These are phyloP conservation scores for Microtus pennsylvanicus DNA, from an alignment of 2,113 vertebrate genomes.

Conservation along the genomic window DNA sequence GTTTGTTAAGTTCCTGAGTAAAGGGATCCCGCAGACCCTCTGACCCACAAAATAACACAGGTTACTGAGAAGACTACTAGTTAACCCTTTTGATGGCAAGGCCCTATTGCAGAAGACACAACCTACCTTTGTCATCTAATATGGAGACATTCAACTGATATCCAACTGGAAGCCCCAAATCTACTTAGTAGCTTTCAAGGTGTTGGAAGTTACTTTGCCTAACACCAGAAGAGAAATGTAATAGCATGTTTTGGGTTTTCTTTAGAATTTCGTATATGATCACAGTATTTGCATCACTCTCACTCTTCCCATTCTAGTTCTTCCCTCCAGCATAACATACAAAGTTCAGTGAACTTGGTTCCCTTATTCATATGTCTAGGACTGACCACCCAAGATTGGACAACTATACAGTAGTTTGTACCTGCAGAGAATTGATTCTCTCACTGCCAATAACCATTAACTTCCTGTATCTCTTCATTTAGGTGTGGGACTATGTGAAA, in stretches of 20 bases:
- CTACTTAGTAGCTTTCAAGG: neutral
- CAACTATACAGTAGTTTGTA: neutral
- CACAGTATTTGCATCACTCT: neutral
- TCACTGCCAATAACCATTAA: neutral
- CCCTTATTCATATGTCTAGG: neutral
- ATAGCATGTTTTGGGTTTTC: neutral
- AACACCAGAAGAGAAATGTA: neutral
- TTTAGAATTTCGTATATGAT: neutral
- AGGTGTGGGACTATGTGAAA: neutral
- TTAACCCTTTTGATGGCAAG: neutral
- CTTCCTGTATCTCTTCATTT: neutral
- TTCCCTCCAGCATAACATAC: neutral
- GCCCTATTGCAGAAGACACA: neutral
- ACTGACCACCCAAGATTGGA: neutral
- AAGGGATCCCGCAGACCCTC: neutral
- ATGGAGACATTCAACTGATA: neutral
- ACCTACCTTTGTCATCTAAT: neutral
- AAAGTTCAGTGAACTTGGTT: neutral
- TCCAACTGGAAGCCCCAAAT: neutral
- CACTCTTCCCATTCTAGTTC: neutral
- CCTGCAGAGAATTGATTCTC: neutral
- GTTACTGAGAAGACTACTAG: neutral
- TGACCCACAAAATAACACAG: neutral
- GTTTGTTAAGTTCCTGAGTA: neutral
- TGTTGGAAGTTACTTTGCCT: neutral